These are phyloP conservation scores for Rhagonycha lutea DNA, from an alignment of 2,888 invertebrate genomes.

Conservation along the genomic window DNA sequence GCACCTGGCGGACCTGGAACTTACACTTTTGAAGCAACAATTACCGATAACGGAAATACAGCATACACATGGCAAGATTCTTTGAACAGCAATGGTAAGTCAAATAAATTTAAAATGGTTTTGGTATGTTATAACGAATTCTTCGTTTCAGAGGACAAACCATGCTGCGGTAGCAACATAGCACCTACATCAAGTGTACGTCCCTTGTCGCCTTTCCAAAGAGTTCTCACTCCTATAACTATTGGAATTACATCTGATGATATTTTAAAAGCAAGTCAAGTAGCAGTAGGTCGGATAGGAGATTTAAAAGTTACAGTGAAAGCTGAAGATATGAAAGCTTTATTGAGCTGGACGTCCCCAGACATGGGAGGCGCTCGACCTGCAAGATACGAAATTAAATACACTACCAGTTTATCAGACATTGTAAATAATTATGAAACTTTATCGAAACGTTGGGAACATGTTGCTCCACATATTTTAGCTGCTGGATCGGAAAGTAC, in stretches of 20 bases:
- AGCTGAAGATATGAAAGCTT: constrained; percentile 56
- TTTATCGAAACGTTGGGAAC: constrained; percentile 54
- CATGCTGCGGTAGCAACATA: constrained; percentile 59
- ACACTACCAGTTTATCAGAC: constrained; percentile 53
- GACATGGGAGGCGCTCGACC: constrained; percentile 60
- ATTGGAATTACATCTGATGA: constrained; percentile 54
- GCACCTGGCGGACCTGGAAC: constrained; percentile 55
- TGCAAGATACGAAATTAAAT: constrained; percentile 59
- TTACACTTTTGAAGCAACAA: constrained; percentile 58
- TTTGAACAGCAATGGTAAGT: constrained; percentile 45
- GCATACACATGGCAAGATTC: constrained; percentile 57
- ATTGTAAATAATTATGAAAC: constrained; percentile 58
- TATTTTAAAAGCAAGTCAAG: constrained; percentile 44
- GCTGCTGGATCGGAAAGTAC: constrained; percentile 60
- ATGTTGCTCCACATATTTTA: constrained; percentile 55
- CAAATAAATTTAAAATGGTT: neutral
- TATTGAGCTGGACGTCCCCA: constrained; percentile 64
- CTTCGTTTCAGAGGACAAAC: constrained; percentile 44
- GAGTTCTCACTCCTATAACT: constrained; percentile 57
- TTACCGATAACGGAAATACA: constrained; percentile 60
- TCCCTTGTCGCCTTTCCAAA: constrained; percentile 59
- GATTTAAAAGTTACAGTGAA: constrained; percentile 59
- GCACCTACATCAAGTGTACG: constrained; percentile 56
- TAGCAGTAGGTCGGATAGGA: constrained; percentile 58
- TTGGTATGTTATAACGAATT: neutral